These are phyloP conservation scores for Leuciscus waleckii DNA, from an alignment of 2,797 vertebrate species.

Conservation along the genomic window DNA sequence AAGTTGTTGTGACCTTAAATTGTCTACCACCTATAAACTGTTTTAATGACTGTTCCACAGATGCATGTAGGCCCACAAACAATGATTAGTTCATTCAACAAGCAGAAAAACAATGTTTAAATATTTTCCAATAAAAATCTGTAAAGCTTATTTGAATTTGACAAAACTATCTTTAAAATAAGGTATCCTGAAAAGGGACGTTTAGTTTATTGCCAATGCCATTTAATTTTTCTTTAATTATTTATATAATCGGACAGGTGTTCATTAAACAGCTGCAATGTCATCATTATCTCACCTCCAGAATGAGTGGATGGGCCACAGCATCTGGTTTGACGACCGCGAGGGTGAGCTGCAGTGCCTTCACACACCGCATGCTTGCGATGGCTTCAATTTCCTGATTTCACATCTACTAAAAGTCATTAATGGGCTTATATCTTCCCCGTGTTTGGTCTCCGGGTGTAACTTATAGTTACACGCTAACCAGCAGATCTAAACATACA, in stretches of 20 bases:
- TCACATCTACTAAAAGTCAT: neutral
- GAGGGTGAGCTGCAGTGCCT: slow-evolving; percentile 89
- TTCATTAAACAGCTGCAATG: neutral
- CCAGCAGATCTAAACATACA: neutral
- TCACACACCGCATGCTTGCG: slow-evolving; percentile 65
- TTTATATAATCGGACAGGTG: neutral
- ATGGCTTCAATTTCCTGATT: neutral
- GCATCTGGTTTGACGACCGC: slow-evolving; percentile 93
- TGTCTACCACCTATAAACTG: neutral
- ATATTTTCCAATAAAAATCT: neutral
- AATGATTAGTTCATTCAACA: neutral
- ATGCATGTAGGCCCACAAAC: neutral
- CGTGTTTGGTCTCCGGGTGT: neutral
- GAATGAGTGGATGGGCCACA: slow-evolving; percentile 87
- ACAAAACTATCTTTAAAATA: neutral
- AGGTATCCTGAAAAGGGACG: neutral
- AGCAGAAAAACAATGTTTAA: neutral
- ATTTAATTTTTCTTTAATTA: neutral
- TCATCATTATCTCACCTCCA: slow-evolving; percentile 79
- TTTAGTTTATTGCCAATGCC: neutral
- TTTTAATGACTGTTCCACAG: neutral
- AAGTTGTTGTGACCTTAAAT: neutral
- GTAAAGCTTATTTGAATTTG: neutral
- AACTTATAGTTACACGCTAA: neutral
- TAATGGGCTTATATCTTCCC: neutral